Conservation (phyloP, 1,140 invertebrate genomes). For the Nautilus pompilius region DNA sequence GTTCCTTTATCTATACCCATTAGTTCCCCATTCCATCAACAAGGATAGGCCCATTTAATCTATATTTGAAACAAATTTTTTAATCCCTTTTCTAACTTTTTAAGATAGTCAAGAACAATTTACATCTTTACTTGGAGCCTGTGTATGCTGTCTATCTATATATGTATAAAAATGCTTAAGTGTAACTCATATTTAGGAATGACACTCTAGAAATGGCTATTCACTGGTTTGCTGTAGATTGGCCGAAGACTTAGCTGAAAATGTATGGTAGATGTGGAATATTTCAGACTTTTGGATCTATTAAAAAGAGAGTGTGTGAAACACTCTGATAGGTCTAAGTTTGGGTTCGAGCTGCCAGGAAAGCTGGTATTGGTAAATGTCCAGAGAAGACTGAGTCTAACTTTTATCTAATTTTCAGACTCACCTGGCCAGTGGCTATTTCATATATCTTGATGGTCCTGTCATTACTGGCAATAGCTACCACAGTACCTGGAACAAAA, state of each 20-base stretch:
- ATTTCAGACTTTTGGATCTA: neutral
- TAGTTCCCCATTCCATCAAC: too few species aligned
- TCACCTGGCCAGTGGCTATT: constrained; percentile 47
- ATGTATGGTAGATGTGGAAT: neutral
- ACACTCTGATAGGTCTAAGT: neutral
- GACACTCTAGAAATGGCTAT: too few species aligned
- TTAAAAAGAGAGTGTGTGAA: neutral
- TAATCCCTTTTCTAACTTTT: too few species aligned
- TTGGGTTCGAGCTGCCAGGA: neutral
- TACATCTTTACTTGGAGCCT: too few species aligned
- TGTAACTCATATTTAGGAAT: too few species aligned
- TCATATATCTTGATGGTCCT: constrained; percentile 53
- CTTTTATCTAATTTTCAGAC: neutral
- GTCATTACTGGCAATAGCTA: constrained; percentile 52
- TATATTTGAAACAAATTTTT: too few species aligned
- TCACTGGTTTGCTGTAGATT: neutral
- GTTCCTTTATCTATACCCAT: too few species aligned
- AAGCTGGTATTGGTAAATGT: neutral
- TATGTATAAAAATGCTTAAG: too few species aligned
- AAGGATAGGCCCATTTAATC: too few species aligned
- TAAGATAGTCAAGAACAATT: too few species aligned
- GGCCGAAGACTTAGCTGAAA: neutral
- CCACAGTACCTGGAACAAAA: constrained; percentile 34
- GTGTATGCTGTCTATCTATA: too few species aligned
- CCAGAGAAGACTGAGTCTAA: neutral